Evolutionary conservation across 2,888 invertebrate genomes (phyloP), one percentile per base, ranked within the genome.

Genomic region (Troides oblongomaculatus): DNA sequence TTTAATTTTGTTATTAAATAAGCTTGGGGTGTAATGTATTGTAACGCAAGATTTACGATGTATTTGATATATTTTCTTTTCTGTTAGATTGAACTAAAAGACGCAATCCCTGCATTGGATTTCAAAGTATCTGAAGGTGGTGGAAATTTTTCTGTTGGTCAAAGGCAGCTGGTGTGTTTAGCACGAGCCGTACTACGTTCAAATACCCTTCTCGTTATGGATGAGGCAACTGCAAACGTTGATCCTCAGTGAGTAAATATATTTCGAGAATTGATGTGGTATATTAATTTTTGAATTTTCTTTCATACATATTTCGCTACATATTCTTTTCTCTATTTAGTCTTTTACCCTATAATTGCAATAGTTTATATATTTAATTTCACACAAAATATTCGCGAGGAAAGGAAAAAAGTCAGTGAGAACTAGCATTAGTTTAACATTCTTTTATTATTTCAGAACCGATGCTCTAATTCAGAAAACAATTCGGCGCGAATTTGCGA

Each of bases 391-490:
- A 18, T 53, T 30, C 3, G 5, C 3, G 30, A 30, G 30, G 3
- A 30, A 30, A 30, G 30, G 30, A 5, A 14, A 46, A 39, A 43
- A 43, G 43, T 46, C 4, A 1, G 14, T 46, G 12, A 43, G 43
- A 12, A 12, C 12, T 12, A 43, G 8, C 8, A 14, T 46, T 46
- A 46, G 46, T 14, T 46, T 46, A 46, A 12, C 46, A 46, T n/a
- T n/a, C 1, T 53, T 53, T 43, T 21, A 46, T 56, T 23, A 66
- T 81, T 79, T 64, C 82, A 92, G 92, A 74, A 92, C 92, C 12
- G 97, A 98, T 83, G 94, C 93, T 0, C 87, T 98, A 57, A 98
- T 98, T 75, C 98, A 97, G 83, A 93, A 93, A 75, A 97, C 97
- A 0, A 97, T 98, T 61, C 93, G 97, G 53, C 92, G 91, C 10